Evolutionary conservation across 2,113 vertebrate species (phyloP).

Genomic region (Camelus dromedarius): DNA sequence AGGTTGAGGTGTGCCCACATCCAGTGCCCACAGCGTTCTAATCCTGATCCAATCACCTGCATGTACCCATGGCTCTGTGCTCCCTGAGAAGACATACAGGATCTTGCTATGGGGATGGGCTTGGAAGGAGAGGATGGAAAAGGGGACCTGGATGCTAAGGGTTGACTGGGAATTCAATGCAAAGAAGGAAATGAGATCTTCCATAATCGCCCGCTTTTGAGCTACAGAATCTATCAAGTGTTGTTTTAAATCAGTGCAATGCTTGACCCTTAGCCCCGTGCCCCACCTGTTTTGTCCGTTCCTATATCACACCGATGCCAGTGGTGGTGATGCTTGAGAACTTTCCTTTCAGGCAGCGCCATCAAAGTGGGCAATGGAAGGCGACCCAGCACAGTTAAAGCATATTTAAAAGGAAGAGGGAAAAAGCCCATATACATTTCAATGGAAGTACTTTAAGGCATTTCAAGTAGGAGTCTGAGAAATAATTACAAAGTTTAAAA

Average conservation of each 20-base stretch:
- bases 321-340: conserved; percentile 48
- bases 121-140: neutral
- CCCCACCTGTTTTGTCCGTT: neutral
- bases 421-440: conserved; percentile 81
- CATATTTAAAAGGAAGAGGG: conserved; percentile 81
- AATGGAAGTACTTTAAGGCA: conserved; percentile 85
- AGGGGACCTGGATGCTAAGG: neutral
- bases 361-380: conserved; percentile 58
- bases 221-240: neutral
- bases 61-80: rapidly evolving
- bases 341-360: conserved; percentile 65
- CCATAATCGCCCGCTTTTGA: neutral
- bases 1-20: neutral
- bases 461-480: conserved; percentile 86
- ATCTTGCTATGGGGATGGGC: neutral
- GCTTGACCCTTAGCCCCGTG: neutral
- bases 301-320: neutral
- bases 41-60: too few relatives aligned
- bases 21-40: neutral
- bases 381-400: conserved; percentile 72
- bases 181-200: conserved; percentile 20
- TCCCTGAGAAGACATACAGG: neutral
- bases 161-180: neutral
- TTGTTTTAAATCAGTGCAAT: neutral
- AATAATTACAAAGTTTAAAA: conserved; percentile 87